These are phyloP conservation scores for Zaprionus bogoriensis DNA, from an alignment of 2,888 invertebrate genomes.

Conservation along the genomic window DNA sequence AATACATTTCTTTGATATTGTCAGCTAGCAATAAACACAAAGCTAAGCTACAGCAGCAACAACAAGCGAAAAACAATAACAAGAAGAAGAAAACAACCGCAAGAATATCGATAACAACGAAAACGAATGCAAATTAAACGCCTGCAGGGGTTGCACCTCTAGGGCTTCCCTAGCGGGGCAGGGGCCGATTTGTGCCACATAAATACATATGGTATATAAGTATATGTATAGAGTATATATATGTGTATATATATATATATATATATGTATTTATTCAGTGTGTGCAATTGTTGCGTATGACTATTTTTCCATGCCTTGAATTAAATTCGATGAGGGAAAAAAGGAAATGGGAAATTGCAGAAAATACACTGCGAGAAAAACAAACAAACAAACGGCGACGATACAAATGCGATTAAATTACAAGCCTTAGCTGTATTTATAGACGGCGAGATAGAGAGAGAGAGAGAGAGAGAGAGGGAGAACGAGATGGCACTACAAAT, in stretches of 20 bases:
- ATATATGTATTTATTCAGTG: background rate
- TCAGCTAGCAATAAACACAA: slow-evolving; percentile 28
- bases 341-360: slow-evolving; percentile 32
- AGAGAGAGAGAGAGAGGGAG: background rate
- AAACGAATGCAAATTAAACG: slow-evolving; percentile 55
- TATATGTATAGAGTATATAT: background rate
- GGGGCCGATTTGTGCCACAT: slow-evolving; percentile 38
- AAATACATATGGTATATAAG: slow-evolving; percentile 39
- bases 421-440: slow-evolving; percentile 56
- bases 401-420: slow-evolving; percentile 75
- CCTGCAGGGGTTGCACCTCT: slow-evolving; percentile 50
- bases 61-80: slow-evolving; percentile 42
- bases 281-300: slow-evolving; percentile 38
- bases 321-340: slow-evolving; percentile 51
- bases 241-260: background rate
- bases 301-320: slow-evolving; percentile 77
- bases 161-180: slow-evolving; percentile 43
- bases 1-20: slow-evolving; percentile 56
- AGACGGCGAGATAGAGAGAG: background rate
- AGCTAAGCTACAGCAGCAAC: slow-evolving; percentile 34
- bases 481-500: slow-evolving; percentile 25
- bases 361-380: slow-evolving; percentile 46
- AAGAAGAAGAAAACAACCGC: slow-evolving; percentile 39
- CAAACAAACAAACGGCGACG: slow-evolving; percentile 60
- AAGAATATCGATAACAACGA: slow-evolving; percentile 56